phyloP scores from a whole-genome alignment of 2,888 invertebrate genomes.

The Dasypogon diadema region DNA sequence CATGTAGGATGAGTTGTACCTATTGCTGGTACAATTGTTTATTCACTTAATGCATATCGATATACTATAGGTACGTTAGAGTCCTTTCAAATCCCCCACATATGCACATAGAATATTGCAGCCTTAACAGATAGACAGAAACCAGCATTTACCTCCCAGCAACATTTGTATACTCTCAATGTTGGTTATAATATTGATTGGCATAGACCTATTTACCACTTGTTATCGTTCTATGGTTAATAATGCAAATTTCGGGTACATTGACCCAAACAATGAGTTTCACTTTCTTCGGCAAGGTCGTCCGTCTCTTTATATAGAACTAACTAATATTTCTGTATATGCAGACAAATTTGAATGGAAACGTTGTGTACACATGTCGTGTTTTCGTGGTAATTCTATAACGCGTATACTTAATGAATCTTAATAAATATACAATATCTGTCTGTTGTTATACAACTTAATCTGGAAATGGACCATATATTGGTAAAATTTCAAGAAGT shows the following conservation, averaged over 20 bases:
- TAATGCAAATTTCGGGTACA: conserved; percentile 55
- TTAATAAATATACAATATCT: too few species aligned
- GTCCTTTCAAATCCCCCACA: background rate
- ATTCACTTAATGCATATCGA: conserved; percentile 32
- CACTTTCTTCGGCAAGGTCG: conserved; percentile 54
- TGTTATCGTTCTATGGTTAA: conserved; percentile 52
- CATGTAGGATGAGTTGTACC: conserved; percentile 15
- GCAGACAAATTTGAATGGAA: too few species aligned
- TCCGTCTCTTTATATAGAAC: conserved; percentile 19
- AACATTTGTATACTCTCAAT: conserved; percentile 32
- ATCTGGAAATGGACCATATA: too few species aligned
- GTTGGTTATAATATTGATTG: conserved; percentile 52
- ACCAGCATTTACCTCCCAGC: background rate
- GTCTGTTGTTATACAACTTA: too few species aligned
- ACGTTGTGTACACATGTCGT: too few species aligned
- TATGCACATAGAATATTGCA: background rate
- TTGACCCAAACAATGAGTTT: conserved; percentile 54
- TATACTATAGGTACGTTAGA: background rate
- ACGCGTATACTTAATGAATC: too few species aligned
- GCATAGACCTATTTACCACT: conserved; percentile 54
- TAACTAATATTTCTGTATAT: background rate
- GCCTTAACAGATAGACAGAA: background rate
- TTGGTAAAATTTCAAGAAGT: too few species aligned
- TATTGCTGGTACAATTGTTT: conserved; percentile 16
- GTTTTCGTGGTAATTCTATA: too few species aligned